Base-by-base conservation (phyloP, 2,797 vertebrate species). In the Xiphorhynchus erythropygius region DNA sequence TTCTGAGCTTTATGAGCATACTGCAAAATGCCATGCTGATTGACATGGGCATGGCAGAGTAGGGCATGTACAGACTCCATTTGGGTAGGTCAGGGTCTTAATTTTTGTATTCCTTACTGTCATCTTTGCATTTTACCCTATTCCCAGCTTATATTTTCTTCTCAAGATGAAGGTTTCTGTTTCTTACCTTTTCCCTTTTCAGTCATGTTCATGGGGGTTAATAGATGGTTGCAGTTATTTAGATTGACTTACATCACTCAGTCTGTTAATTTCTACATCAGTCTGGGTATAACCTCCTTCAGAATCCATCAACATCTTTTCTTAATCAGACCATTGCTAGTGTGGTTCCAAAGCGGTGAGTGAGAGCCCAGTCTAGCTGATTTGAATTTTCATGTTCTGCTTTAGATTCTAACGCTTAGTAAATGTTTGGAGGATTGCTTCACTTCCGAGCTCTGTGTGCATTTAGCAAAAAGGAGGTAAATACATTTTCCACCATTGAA, bases 211-310 rank as follows among this genome's bases (percentile, higher is more conserved):
- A 10, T 32, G 52, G 50, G 24, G 50, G 24, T 83, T 89, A 89
- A 78, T 42, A 64, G 75, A 23, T 3, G 4, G 49, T 71, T 90
- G 59, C 52, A 68, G 69, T 84, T 80, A 30, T 5, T 95, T 78
- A 44, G 50, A 80, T 81, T 86, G 70, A 56, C 80, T 95, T 95
- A 9, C 84, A 75, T 93, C 87, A 90, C 56, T 93, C 33, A 32
- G 52, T 67, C 64, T 71, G 1, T 50, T 83, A 41, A 86, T 96
- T 95, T 70, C 87, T 95, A 16, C 87, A 89, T 93, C 64, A 28
- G 57, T 83, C 84, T 91, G 64, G 24, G 30, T 90, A 76, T 67
- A 65, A 33, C 32, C 33, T 87, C 46, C 47, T 93, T 82, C 37
- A 53, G 77, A 94, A 92, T 89, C 70, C 52, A 23, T 64, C 60